phyloP scores from a whole-genome alignment of 2,113 vertebrate genomes.

The Synodontis membranacea region DNA sequence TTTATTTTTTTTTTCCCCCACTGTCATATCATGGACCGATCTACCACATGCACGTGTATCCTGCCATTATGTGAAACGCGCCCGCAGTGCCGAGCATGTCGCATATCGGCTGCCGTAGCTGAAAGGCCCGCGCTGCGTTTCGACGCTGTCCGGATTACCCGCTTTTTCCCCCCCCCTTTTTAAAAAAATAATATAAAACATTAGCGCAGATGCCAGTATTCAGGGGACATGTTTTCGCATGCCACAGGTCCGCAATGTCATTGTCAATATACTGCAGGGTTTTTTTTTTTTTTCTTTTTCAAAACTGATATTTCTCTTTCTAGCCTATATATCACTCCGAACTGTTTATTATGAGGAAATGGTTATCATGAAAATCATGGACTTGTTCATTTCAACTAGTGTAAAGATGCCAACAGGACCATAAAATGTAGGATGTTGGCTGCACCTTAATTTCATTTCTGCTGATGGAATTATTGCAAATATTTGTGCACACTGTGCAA shows the following conservation, averaged over 20 bases:
- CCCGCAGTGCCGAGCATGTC: slow-evolving; percentile 8
- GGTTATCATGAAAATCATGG: background rate
- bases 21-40: slow-evolving; percentile 8
- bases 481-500: background rate
- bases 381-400: background rate
- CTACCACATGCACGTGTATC: slow-evolving; percentile 35
- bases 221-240: background rate
- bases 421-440: background rate
- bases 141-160: slow-evolving; percentile 15
- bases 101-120: slow-evolving; percentile 29
- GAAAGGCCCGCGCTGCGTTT: slow-evolving; percentile 27
- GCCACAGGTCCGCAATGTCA: background rate
- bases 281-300: background rate
- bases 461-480: background rate
- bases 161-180: background rate
- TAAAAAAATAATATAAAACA: slow-evolving; percentile 24
- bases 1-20: background rate
- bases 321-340: background rate
- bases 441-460: background rate
- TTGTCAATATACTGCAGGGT: background rate
- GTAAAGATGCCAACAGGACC: slow-evolving; percentile 1
- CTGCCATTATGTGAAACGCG: slow-evolving; percentile 32
- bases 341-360: background rate
- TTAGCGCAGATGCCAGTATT: slow-evolving; percentile 11
- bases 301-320: background rate